Percentiles rank a stretch among this genome's conserved stretches.
Conservation (phyloP, 30 jellyfish, hydroid and myxozoan species). For the Rhopilema esculentum region DNA sequence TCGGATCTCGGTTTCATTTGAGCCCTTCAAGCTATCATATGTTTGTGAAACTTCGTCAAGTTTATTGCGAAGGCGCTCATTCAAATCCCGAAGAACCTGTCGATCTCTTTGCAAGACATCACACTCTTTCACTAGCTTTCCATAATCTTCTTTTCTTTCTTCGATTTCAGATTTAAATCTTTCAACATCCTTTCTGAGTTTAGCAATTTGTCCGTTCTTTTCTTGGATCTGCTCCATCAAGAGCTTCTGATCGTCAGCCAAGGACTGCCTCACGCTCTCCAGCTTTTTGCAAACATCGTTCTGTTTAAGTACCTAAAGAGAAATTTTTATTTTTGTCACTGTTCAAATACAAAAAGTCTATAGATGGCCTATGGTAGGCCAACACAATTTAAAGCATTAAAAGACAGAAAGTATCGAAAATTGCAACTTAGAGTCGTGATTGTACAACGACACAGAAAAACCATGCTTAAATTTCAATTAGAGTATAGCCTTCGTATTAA, state of each 20-base stretch:
- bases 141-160: background rate
- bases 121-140: constrained; percentile 14
- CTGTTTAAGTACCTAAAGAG: background rate
- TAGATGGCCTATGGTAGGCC: no score
- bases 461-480: no score
- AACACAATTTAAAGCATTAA: no score
- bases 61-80: constrained; percentile 75
- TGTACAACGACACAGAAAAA: no score
- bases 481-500: no score
- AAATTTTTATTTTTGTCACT: background rate
- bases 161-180: constrained; percentile 10
- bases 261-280: background rate
- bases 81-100: constrained; percentile 70
- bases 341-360: background rate
- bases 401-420: no score
- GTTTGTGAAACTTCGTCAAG: constrained; percentile 74
- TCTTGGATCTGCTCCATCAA: constrained; percentile 41
- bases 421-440: no score
- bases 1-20: constrained; percentile 32
- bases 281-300: background rate
- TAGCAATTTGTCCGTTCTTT: constrained; percentile 17
- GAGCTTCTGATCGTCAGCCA: constrained; percentile 11
- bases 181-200: constrained; percentile 26
- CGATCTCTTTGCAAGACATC: constrained; percentile 23
- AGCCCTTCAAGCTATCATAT: constrained; percentile 39